Evolutionary conservation across 1,140 invertebrate genomes (phyloP), one percentile per base, ranked within the genome.

Genomic region (Venustaconcha ellipsiformis): DNA sequence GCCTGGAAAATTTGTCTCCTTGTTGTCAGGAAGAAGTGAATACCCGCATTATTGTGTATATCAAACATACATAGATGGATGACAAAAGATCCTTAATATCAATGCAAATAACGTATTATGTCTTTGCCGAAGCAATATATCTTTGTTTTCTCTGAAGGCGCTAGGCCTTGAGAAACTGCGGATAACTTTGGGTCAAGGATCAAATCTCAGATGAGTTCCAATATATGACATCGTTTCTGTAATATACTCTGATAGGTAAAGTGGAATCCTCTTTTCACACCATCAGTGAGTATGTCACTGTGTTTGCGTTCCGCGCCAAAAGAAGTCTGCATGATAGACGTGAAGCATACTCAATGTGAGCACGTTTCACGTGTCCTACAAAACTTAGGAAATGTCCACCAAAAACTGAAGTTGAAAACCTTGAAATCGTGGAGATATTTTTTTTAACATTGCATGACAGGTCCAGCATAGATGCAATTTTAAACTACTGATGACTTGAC

Each of bases 151-250:
- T 60, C 58, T 72, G n/a, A 6, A 81, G 56, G 37, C 37, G 30
- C 20, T 81, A 17, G 80, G 80, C 11, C 20, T 81, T 14, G 60
- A 82, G 62, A 59, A 78, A 30, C 4, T 81, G 70, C 81, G 74
- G 79, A 56, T 82, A 67, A 59, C 74, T 30, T 82, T 81, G 67
- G 68, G 79, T 15, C 67, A 81, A 73, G 79, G 80, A 79, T 17
- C 30, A 8, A 55, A 68, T 68, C 13, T 60, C 30, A 65, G 67
- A 67, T 82, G 74, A 77, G 65, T 83, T 63, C 81, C 80, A 60
- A n/a, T 67, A 26, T 70, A 70, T 70, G 20, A 70, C 59, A 70
- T 70, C 6, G 4, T 15, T 26, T 15, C 4, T 17, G 5, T 6
- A 48, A 69, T 80, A 15, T 65, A 65, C 4, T 69, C 55, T 12